Evolutionary conservation across 2,888 invertebrate genomes (phyloP), one percentile per base, ranked within the genome.

Genomic region (Sesia bembeciformis): DNA sequence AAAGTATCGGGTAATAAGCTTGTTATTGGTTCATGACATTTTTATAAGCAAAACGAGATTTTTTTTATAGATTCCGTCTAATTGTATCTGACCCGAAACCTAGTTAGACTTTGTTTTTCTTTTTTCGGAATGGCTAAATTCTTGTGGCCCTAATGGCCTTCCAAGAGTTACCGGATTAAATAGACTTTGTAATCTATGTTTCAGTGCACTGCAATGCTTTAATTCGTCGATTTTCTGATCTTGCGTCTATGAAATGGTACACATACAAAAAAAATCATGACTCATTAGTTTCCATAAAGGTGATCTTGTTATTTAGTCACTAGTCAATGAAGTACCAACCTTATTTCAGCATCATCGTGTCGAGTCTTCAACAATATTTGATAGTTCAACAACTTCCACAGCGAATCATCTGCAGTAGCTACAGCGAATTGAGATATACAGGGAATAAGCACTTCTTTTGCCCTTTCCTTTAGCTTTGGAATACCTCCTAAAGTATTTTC

Each of bases 341-440:
- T 90, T 60, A 97, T 94, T 73, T 93, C 91, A 0, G 95, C 91
- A 58, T 93, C 92, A 62, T 92, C 91, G 67, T 95, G 93, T 58
- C 97, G 92, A 0, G 97, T 96, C 86, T 98, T 98, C 61, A 97
- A 88, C 54, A 98, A 82, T 60, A 97, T 93, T 76, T 97, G 96
- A 78, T 97, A 97, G 74, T 97, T 97, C 59, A 98, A 84, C 64
- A 95, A 92, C 73, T 97, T 97, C 95, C 97, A 97, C 40, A 96
- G 80, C 0, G 95, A 92, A 75, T 98, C 97, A 70, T 97, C 97
- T 3, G 93, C 94, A 1, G 94, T 93, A 0, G 95, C 94, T 6
- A 94, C 93, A 0, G 96, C 95, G 67, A 98, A 93, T 67, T 96
- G 94, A 0, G 95, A 93, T 57, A 98, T 90, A 70, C 96, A 96